Base-by-base conservation (phyloP, 2,113 vertebrate species). In the Casuarius casuarius region DNA sequence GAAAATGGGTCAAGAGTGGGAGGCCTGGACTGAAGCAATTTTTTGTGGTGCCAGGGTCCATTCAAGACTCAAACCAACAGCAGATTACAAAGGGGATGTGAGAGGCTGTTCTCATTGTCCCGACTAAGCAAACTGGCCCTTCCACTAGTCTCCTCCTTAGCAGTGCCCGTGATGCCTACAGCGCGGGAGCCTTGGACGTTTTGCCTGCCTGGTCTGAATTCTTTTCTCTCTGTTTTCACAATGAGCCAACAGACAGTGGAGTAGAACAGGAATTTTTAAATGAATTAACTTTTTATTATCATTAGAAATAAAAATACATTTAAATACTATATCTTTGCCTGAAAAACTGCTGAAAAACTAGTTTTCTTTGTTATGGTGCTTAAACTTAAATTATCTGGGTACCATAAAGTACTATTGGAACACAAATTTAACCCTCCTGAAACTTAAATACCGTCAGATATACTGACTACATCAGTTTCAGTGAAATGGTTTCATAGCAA, bases 21-120 rank as follows among this genome's bases (percentile, higher is more conserved):
- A 91, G 92, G 95, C 46, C 67, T 26, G 58, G 77, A 92, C 85
- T 93, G 85, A 16, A 88, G 72, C 86, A 84, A 71, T 48, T 94
- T 88, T 23, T 22, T 42, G 44, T 94, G 95, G 93, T 96, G 94
- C 94, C 94, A 96, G 90, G 49, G 75, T 88, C 92, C 92, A 95
- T 96, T 96, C 95, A 94, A 56, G 95, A 96, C 92, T 61, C 94
- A 96, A 96, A 97, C 11, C 93, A 96, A 85, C 82, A 91, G 94
- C 82, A 26, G 78, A 63, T 94, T 80, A 92, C 59, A 59, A n/a
- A 42, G 93, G 84, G 93, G 89, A 77, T 87, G 88, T 76, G 90
- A 44, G 85, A 59, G 42, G 72, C 81, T 84, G 59, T 82, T 80
- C 40, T 66, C 49, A 5, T 74, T 58, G 90, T 81, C 92, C 22